Percentiles rank a stretch among this genome's conserved stretches.
Evolutionary conservation across 1,140 invertebrate genomes (phyloP).

Genomic region (Drosophila baimaii): DNA sequence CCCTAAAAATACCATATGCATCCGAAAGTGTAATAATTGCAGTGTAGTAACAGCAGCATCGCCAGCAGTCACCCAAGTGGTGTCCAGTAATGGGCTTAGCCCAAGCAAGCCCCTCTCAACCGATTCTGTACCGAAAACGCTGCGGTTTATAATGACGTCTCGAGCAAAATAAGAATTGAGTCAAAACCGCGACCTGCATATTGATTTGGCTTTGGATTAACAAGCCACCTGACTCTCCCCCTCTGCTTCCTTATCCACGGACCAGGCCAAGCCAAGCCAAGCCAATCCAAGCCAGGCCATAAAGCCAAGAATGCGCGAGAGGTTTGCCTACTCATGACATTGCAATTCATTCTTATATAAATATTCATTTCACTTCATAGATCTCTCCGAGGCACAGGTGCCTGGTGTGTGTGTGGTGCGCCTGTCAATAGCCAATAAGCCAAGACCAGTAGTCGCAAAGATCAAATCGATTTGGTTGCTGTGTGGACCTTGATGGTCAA

Average conservation of each 20-base stretch:
- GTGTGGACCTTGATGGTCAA: constrained; percentile 38
- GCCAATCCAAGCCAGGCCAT: constrained; percentile 37
- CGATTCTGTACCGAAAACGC: constrained; percentile 37
- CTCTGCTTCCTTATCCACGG: constrained; percentile 17
- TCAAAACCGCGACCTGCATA: constrained; percentile 60
- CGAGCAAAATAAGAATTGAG: constrained; percentile 47
- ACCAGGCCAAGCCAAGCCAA: constrained; percentile 25
- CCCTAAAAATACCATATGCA: fast-evolving
- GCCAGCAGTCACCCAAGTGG: constrained; percentile 63
- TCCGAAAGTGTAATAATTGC: background rate
- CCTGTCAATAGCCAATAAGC: constrained; percentile 31
- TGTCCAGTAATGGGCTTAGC: constrained; percentile 79
- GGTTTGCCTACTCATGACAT: constrained; percentile 44
- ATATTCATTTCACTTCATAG: constrained; percentile 41
- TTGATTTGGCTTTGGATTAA: constrained; percentile 55
- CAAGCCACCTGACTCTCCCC: constrained; percentile 36
- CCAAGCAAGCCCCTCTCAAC: constrained; percentile 46
- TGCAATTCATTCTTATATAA: constrained; percentile 47
- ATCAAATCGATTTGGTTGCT: constrained; percentile 34
- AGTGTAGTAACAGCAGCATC: constrained; percentile 13
- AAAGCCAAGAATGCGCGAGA: constrained; percentile 54
- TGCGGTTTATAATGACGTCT: constrained; percentile 67
- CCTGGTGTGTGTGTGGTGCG: constrained; percentile 14
- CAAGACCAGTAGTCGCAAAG: constrained; percentile 40
- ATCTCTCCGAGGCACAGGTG: constrained; percentile 30